A percentile compares a stretch with the other conserved stretches of the same genome.
These are phyloP conservation scores for Electrona antarctica DNA, from an alignment of 2,113 vertebrate species.

Conservation along the genomic window DNA sequence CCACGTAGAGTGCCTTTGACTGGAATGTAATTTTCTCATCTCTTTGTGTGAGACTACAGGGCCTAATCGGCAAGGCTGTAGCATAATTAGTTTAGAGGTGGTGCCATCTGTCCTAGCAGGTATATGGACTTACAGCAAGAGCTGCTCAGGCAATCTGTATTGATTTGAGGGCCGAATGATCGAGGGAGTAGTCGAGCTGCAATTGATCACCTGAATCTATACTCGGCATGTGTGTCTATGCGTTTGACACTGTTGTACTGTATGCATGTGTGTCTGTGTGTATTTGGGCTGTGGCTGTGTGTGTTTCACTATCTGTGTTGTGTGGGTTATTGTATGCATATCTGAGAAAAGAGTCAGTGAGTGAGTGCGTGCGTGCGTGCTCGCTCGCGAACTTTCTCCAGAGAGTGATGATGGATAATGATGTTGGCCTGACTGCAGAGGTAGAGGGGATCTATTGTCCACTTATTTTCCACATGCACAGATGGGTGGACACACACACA, in stretches of 20 bases:
- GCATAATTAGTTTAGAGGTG: conserved; percentile 36
- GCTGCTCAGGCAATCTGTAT: conserved; percentile 39
- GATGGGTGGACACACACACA: not conserved
- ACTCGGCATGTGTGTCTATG: not conserved
- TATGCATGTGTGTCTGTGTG: not conserved
- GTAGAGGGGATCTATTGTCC: conserved; percentile 19
- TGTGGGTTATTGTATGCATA: too few relatives aligned
- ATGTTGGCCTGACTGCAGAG: conserved; percentile 22
- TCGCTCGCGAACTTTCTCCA: not conserved
- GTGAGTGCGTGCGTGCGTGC: not conserved
- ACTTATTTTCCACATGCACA: not conserved
- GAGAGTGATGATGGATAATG: conserved; percentile 24
- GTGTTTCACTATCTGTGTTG: not conserved
- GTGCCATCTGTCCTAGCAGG: conserved; percentile 25
- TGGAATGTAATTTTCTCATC: conserved; percentile 6
- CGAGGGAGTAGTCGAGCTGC: conserved; percentile 18
- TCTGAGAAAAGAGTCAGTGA: too few relatives aligned
- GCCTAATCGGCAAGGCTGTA: conserved; percentile 36
- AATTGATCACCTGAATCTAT: conserved; percentile 31
- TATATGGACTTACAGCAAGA: conserved; percentile 47
- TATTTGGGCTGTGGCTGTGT: not conserved
- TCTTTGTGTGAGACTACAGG: conserved; percentile 29
- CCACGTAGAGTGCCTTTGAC: conserved; percentile 17
- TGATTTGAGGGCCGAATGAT: conserved; percentile 38
- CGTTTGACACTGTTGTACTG: not conserved